Evolutionary conservation across 2,113 vertebrate genomes (phyloP), one percentile per base, ranked within the genome.

Genomic region (Falco punctatus): DNA sequence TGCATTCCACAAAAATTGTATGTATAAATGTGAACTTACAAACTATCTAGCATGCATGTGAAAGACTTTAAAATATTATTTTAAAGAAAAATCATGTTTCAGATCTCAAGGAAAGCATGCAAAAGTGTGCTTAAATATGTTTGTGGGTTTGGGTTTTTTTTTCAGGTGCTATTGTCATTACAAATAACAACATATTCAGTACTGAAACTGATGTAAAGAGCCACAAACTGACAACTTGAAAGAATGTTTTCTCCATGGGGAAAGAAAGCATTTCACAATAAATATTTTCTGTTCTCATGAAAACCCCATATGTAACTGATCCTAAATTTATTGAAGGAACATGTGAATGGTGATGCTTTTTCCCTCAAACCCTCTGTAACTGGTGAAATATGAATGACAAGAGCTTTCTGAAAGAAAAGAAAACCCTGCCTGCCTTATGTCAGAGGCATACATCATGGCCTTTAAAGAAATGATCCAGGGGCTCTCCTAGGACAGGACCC

Each of bases 221-320:
- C 2, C 96, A 87, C 73, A 57, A 93, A 33, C 15, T 91, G 44
- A 86, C 49, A 44, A 73, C 92, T 27, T 59, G 30, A 93, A 90
- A 84, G 35, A 35, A 54, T 35, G 16, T 49, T 81, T 72, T 62
- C 16, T 71, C 26, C 3, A 15, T 12, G 28, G 30, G 30, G 9
- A 54, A 91, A 94, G 5, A 52, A 82, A 95, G 28, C 3, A 62
- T 79, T 86, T 97, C 21, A 92, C 28, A 61, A 69, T 84, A 73
- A 96, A 86, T 88, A 97, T 96, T 58, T 81, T 64, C 21, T 66
- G 51, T 67, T 87, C 92, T 62, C 59, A 86, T n/a, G 67, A 96
- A 88, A 85, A 77, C 18, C 16, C 33, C 79, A 72, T 33, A 28
- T 54, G 58, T 48, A 73, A 44, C 54, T 55, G 92, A 93, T 66